These are phyloP conservation scores for Verasper variegatus DNA, from an alignment of 2,113 vertebrate genomes.

Conservation along the genomic window DNA sequence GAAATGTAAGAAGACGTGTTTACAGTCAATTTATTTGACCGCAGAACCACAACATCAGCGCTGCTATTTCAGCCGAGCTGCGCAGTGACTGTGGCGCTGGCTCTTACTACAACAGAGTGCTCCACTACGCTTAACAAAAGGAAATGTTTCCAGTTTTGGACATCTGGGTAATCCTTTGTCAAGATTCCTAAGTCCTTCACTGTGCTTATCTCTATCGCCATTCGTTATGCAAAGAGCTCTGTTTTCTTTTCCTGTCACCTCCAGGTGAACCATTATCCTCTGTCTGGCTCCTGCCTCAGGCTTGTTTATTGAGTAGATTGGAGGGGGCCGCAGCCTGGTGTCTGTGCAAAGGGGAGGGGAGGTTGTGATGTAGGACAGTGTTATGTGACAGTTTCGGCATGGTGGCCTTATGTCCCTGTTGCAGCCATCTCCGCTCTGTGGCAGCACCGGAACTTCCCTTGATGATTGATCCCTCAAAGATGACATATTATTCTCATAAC, in stretches of 20 bases:
- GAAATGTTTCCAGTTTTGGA: conserved; percentile 61
- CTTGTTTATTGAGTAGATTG: conserved; percentile 77
- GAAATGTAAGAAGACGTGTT: conserved; percentile 20
- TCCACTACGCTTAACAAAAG: conserved; percentile 27
- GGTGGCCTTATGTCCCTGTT: conserved; percentile 46
- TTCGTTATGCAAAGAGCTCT: conserved; percentile 77
- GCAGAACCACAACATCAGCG: conserved; percentile 23
- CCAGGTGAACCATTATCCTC: conserved; percentile 79
- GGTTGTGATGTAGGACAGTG: conserved; percentile 48
- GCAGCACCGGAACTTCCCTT: conserved; percentile 33
- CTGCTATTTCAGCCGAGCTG: conserved; percentile 6
- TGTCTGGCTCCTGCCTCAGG: conserved; percentile 64
- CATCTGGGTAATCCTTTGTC: conserved; percentile 73
- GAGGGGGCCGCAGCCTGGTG: conserved; percentile 32
- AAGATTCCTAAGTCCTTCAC: conserved; percentile 69
- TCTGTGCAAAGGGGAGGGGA: conserved; percentile 34
- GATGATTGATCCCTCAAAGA: conserved; percentile 56
- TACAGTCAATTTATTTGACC: conserved; percentile 9
- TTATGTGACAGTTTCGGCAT: conserved; percentile 52
- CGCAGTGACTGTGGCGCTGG: conserved; percentile 2
- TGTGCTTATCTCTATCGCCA: conserved; percentile 72
- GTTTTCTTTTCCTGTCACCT: conserved; percentile 81
- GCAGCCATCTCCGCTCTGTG: conserved; percentile 21
- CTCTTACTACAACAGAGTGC: conserved; percentile 5
- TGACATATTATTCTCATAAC: conserved; percentile 62